Evolutionary conservation across 2,797 vertebrate species (phyloP).

Genomic region (Benthosema pterotum): DNA sequence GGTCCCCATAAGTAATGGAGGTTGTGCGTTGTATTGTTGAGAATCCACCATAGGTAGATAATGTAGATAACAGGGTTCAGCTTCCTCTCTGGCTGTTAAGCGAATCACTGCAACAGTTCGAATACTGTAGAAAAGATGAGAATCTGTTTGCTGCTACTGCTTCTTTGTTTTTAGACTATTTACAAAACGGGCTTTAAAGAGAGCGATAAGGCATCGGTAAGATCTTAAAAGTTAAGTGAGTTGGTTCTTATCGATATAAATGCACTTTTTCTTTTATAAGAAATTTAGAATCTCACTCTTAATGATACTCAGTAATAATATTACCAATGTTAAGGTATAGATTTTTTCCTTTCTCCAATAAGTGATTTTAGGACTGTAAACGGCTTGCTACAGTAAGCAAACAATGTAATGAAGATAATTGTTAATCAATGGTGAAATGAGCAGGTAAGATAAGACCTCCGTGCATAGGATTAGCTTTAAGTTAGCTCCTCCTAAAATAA

Average conservation of each 20-base stretch:
- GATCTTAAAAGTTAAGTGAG: constrained; percentile 45
- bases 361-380: constrained; percentile 70
- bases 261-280: constrained; percentile 77
- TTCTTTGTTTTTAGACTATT: constrained; percentile 65
- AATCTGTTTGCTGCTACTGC: constrained; percentile 66
- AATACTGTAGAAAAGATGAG: constrained; percentile 66
- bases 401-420: constrained; percentile 31
- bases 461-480: constrained; percentile 61
- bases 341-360: constrained; percentile 55
- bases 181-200: constrained; percentile 48
- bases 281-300: constrained; percentile 68
- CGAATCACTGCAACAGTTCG: constrained; percentile 42
- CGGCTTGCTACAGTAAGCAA: constrained; percentile 61
- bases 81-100: constrained; percentile 22
- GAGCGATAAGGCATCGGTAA: constrained; percentile 58
- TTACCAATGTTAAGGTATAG: constrained; percentile 60
- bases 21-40: constrained; percentile 14
- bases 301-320: constrained; percentile 55
- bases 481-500: constrained; percentile 54
- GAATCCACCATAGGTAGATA: constrained; percentile 38
- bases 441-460: constrained; percentile 63
- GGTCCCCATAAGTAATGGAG: constrained; percentile 41
- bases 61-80: constrained; percentile 25
- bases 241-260: constrained; percentile 69
- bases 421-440: constrained; percentile 62